phyloP scores from a whole-genome alignment of 2,113 vertebrate genomes.

The Anoplopoma fimbria region DNA sequence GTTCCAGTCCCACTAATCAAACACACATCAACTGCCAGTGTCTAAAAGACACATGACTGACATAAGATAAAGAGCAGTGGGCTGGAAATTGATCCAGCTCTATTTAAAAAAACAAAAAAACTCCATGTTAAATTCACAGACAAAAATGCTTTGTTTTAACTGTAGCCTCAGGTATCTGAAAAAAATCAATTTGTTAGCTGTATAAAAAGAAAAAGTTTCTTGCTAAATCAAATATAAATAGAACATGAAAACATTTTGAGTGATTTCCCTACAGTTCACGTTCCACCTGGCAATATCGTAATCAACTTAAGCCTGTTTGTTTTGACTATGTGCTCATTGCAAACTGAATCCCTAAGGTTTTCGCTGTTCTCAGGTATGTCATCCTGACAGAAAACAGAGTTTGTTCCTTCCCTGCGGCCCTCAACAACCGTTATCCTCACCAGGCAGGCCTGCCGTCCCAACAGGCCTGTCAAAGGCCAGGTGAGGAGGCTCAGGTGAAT shows the following conservation, averaged over 20 bases:
- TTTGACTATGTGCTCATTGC: conserved; percentile 21
- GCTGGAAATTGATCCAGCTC: conserved; percentile 43
- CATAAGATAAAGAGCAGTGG: conserved; percentile 61
- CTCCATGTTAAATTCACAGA: conserved; percentile 14
- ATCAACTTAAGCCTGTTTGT: conserved; percentile 41
- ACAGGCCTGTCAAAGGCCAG: conserved; percentile 65
- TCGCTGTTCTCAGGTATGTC: conserved; percentile 48
- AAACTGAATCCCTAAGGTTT: conserved; percentile 29
- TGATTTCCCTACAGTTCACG: conserved; percentile 30
- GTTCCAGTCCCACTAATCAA: conserved; percentile 76
- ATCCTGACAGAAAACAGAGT: conserved; percentile 62
- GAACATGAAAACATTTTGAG: conserved; percentile 10
- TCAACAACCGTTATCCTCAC: conserved; percentile 52
- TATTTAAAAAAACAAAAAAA: conserved; percentile 45
- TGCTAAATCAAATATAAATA: conserved; percentile 30
- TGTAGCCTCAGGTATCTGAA: conserved; percentile 29
- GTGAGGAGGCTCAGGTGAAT: conserved; percentile 79
- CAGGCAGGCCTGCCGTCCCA: conserved; percentile 33
- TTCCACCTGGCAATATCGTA: conserved; percentile 32
- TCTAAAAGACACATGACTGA: conserved; percentile 64
- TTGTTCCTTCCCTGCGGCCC: conserved; percentile 48
- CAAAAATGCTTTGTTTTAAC: neutral
- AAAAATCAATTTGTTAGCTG: conserved; percentile 11
- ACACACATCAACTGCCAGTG: conserved; percentile 64
- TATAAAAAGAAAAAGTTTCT: conserved; percentile 23